phyloP scores from a whole-genome alignment of 2,797 vertebrate species.

The Aldrovandia affinis region DNA sequence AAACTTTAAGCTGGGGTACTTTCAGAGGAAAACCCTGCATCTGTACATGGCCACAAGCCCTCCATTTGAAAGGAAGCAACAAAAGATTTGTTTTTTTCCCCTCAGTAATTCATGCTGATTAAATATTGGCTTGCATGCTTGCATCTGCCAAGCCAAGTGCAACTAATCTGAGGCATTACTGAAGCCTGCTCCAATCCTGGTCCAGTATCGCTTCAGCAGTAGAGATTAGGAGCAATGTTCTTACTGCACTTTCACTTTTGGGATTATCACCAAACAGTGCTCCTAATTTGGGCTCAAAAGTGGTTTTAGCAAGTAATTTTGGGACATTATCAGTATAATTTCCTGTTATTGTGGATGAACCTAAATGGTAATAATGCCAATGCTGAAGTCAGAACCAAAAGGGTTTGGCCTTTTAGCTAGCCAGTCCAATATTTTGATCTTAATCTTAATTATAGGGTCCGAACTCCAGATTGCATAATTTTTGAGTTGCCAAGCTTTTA shows the following conservation, averaged over 20 bases:
- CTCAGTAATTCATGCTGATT: conserved; percentile 21
- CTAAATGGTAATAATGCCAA: background rate
- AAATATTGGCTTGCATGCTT: conserved; percentile 9
- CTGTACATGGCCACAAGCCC: background rate
- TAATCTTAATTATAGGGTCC: background rate
- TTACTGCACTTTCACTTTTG: background rate
- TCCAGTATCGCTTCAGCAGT: background rate
- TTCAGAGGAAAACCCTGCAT: background rate
- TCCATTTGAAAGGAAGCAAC: background rate
- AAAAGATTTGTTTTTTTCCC: conserved; percentile 4
- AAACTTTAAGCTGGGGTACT: background rate
- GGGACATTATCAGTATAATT: background rate
- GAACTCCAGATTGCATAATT: background rate
- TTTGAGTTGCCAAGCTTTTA: background rate
- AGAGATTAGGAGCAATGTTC: background rate
- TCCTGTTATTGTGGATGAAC: background rate
- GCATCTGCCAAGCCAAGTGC: conserved; percentile 22
- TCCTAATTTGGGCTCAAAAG: background rate
- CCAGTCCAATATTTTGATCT: no score
- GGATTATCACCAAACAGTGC: background rate
- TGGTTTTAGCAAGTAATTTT: background rate
- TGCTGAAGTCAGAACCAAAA: background rate
- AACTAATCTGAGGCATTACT: conserved; percentile 8
- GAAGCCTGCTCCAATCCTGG: background rate
- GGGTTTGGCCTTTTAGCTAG: no score